These are phyloP conservation scores for Macrostomum lignano DNA, from an alignment of 1,140 invertebrate species.

Conservation along the genomic window DNA sequence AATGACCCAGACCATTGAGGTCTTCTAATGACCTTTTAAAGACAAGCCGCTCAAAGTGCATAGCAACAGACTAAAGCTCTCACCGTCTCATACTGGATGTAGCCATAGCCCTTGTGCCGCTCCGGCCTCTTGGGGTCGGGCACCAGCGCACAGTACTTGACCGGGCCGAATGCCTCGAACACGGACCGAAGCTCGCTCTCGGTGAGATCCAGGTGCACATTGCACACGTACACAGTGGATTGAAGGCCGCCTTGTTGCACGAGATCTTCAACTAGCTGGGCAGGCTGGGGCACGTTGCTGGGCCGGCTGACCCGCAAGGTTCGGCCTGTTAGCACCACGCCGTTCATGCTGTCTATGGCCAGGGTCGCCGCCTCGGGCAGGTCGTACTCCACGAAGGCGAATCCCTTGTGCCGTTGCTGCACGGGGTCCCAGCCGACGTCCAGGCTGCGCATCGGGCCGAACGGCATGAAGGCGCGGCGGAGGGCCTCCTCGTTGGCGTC, in stretches of 20 bases:
- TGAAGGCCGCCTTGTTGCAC: conserved; percentile 88
- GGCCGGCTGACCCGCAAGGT: conserved; percentile 60
- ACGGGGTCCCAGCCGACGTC: conserved; percentile 98
- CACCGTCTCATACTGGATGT: conserved; percentile 86
- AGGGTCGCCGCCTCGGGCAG: conserved; percentile 93
- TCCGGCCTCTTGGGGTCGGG: neutral
- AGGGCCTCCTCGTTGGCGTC: conserved; percentile 96
- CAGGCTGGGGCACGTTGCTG: conserved; percentile 94
- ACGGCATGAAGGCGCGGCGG: conserved; percentile 77
- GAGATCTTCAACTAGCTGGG: conserved; percentile 91
- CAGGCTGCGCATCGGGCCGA: conserved; percentile 93
- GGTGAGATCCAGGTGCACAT: conserved; percentile 78
- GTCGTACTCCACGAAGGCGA: conserved; percentile 97
- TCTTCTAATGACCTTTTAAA: too few relatives aligned
- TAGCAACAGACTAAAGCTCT: too few relatives aligned
- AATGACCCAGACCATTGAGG: too few relatives aligned
- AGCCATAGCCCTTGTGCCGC: conserved; percentile 52
- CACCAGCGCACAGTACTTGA: conserved; percentile 29
- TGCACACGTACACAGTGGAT: conserved; percentile 85
- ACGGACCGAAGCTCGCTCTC: conserved; percentile 92
- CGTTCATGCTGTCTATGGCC: conserved; percentile 95
- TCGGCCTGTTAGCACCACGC: conserved; percentile 49
- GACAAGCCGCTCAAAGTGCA: too few relatives aligned
- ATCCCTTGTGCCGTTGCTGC: conserved; percentile 96
- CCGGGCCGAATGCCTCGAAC: conserved; percentile 92